These are phyloP conservation scores for Crypturellus tataupa DNA, from an alignment of 2,797 vertebrate genomes.

Conservation along the genomic window DNA sequence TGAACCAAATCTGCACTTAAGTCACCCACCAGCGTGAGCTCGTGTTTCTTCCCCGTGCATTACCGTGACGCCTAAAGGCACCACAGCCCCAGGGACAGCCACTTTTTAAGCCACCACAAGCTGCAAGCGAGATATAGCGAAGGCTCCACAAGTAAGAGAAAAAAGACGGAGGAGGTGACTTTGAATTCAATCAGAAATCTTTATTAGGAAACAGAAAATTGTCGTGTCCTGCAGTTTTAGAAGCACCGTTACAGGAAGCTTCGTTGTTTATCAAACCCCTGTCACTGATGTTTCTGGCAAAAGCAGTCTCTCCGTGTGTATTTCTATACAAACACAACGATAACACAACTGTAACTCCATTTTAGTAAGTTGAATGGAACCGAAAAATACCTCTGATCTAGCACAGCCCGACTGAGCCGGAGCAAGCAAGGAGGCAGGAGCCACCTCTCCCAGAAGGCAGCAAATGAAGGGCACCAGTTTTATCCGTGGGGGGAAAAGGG, in stretches of 20 bases:
- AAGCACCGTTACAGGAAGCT: neutral
- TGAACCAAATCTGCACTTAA: neutral
- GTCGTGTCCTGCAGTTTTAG: neutral
- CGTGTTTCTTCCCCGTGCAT: neutral
- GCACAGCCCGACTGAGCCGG: neutral
- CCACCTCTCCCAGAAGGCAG: neutral
- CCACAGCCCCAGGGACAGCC: neutral
- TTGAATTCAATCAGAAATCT: neutral
- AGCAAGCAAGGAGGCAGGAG: neutral
- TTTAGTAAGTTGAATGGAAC: neutral
- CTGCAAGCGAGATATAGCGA: constrained; percentile 6
- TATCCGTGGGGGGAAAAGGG: neutral
- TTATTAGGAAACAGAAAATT: neutral
- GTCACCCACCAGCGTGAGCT: neutral
- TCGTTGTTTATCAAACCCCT: neutral
- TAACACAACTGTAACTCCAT: neutral
- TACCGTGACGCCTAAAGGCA: neutral
- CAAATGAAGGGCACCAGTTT: constrained; percentile 11
- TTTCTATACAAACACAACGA: neutral
- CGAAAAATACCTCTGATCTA: neutral
- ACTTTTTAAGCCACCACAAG: neutral
- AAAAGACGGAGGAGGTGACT: neutral
- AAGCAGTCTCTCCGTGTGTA: neutral
- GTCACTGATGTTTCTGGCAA: fast-evolving
- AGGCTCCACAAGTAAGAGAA: neutral